Conservation (phyloP, 2,888 invertebrate species). For the Parnassius orleans region DNA sequence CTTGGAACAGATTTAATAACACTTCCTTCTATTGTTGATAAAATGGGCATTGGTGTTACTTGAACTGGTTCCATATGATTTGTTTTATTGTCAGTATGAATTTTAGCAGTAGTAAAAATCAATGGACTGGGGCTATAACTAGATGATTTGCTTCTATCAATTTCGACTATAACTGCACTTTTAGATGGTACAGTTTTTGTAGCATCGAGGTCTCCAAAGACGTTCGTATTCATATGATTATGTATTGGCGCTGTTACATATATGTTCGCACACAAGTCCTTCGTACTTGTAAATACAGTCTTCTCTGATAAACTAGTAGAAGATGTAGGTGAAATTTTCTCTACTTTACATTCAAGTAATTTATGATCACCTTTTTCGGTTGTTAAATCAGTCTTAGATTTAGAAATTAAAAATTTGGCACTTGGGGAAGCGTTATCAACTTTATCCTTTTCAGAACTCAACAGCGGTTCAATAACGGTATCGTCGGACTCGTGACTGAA, state of each 20-base stretch:
- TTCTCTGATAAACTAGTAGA: constrained; percentile 32
- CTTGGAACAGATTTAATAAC: constrained; percentile 39
- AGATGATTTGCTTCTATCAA: constrained; percentile 51
- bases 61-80: constrained; percentile 66
- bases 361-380: constrained; percentile 46
- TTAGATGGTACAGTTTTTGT: constrained; percentile 44
- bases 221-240: constrained; percentile 65
- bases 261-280: constrained; percentile 40
- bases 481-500: constrained; percentile 67
- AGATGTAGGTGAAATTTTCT: constrained; percentile 34
- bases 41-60: constrained; percentile 62
- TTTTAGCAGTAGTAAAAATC: constrained; percentile 76
- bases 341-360: constrained; percentile 40
- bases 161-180: constrained; percentile 61
- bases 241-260: constrained; percentile 41
- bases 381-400: constrained; percentile 63
- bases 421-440: constrained; percentile 48
- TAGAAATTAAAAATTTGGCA: constrained; percentile 65
- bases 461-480: constrained; percentile 66
- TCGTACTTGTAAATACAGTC: constrained; percentile 37
- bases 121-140: constrained; percentile 55
- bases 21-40: constrained; percentile 62
- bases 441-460: constrained; percentile 61
- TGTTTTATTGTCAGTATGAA: constrained; percentile 60
- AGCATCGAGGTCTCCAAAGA: constrained; percentile 46